Conservation (phyloP, 2,113 vertebrate species). For the Oreamnos americanus region DNA sequence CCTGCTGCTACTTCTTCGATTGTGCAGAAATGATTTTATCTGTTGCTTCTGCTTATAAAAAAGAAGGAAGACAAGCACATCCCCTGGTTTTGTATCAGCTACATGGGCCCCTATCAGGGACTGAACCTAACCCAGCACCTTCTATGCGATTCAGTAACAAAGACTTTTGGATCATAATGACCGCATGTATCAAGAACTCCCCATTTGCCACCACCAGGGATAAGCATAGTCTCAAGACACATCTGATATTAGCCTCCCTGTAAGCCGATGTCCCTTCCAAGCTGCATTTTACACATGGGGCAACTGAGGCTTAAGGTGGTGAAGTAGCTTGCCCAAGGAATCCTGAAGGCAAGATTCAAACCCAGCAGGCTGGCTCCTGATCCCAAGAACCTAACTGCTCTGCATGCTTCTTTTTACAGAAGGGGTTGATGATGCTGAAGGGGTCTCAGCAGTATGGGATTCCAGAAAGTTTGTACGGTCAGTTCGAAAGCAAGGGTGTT, state of each 20-base stretch:
- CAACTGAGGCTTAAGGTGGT: neutral
- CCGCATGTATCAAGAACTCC: neutral
- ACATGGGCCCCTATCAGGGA: neutral
- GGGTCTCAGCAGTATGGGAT: neutral
- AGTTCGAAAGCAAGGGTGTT: neutral
- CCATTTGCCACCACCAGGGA: neutral
- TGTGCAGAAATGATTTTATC: neutral
- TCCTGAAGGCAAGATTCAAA: neutral
- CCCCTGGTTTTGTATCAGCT: neutral
- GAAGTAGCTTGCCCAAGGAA: neutral
- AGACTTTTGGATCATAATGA: neutral
- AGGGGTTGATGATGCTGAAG: neutral
- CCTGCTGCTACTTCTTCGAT: neutral
- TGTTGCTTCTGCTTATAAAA: neutral
- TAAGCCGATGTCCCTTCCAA: neutral
- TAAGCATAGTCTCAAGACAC: neutral
- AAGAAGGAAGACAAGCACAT: neutral
- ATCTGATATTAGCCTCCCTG: neutral
- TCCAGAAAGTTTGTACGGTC: neutral
- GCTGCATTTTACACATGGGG: neutral
- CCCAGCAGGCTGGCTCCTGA: neutral
- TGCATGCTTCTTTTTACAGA: neutral
- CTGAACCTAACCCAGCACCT: neutral
- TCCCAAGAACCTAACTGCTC: neutral
- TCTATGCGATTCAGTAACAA: neutral